Percentiles rank a stretch among this genome's conserved stretches.
Evolutionary conservation across 2,888 invertebrate species (phyloP).

Genomic region (Pyrochroa serraticornis): DNA sequence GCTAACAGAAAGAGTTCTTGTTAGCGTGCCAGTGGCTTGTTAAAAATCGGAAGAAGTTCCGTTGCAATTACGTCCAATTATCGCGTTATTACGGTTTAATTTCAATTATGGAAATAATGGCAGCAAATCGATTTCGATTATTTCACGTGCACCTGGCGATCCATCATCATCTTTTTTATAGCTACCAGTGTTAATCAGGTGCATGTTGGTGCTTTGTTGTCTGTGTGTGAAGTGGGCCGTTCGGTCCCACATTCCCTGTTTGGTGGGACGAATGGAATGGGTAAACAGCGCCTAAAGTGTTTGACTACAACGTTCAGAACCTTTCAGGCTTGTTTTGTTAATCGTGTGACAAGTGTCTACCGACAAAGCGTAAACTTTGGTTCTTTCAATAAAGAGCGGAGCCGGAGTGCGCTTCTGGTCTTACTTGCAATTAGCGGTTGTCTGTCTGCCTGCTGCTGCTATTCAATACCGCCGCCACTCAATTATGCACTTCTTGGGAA

Average conservation of each 20-base stretch:
- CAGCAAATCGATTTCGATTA: no score
- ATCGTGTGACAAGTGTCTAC: slow-evolving; percentile 16
- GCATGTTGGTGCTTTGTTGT: slow-evolving; percentile 13
- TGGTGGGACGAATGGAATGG: slow-evolving; percentile 25
- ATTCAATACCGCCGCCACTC: slow-evolving; percentile 9
- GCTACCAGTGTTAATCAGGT: no score
- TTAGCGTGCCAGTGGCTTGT: no score
- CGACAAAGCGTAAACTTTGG: slow-evolving; percentile 23
- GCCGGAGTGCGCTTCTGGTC: slow-evolving; percentile 23
- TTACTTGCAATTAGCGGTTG: slow-evolving; percentile 26
- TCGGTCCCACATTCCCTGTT: slow-evolving; percentile 19
- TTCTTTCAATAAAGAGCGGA: slow-evolving; percentile 24
- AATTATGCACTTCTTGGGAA: slow-evolving; percentile 9
- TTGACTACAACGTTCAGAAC: slow-evolving; percentile 21
- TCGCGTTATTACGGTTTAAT: no score
- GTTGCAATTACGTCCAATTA: no score
- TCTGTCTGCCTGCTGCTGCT: slow-evolving; percentile 3
- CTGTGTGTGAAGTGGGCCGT: slow-evolving; percentile 13
- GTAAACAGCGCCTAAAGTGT: slow-evolving; percentile 28
- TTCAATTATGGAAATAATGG: no score
- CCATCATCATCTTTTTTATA: no score
- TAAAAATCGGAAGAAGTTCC: no score
- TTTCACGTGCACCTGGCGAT: no score
- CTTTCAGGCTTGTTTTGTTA: slow-evolving; percentile 26
- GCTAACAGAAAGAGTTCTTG: no score